Evolutionary conservation across 2,888 invertebrate species (phyloP), one percentile per base, ranked within the genome.

Genomic region (Masnerella sp.): DNA sequence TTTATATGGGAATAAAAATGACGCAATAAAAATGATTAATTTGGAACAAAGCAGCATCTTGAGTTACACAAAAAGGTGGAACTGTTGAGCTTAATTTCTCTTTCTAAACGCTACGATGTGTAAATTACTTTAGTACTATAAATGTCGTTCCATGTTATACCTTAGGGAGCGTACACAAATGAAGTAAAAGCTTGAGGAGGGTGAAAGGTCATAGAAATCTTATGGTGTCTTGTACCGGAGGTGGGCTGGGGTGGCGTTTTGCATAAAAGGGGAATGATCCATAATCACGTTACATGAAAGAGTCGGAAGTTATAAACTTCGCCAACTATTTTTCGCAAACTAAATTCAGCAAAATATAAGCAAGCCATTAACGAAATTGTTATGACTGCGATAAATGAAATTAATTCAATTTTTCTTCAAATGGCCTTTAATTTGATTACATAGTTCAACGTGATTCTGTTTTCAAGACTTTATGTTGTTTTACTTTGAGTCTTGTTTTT

Each of bases 181-280:
- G 34, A 51, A 51, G 51, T 51, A 51, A 51, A 51, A 36, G 51
- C 51, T 20, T 18, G 34, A 32, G 20, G 40, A 38, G 38, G 52
- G 25, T 54, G 11, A 38, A 40, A 54, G 40, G 30, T 42, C 54
- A 40, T 54, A 54, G 40, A 54, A 52, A 42, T 54, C 28, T 40
- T 54, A 54, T 40, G 54, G 11, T 54, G 22, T 54, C 54, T 54
- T 54, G 42, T 18, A 12, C 17, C 28, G 5, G 5, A 30, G 28
- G 14, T 8, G 25, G 36, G 28, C 8, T 38, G 22, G n/a, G 52
- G 17, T 8, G 11, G 14, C 28, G 22, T 54, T 54, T 54, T 18
- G 54, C 54, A 54, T 42, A 34, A 30, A n/a, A 54, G 7, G 28
- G 38, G 52, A 38, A 52, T 52, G 17, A 52, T 52, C 38, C 52